Evolutionary conservation across 2,797 vertebrate species (phyloP).

Genomic region (Catamblyrhynchus diadema): DNA sequence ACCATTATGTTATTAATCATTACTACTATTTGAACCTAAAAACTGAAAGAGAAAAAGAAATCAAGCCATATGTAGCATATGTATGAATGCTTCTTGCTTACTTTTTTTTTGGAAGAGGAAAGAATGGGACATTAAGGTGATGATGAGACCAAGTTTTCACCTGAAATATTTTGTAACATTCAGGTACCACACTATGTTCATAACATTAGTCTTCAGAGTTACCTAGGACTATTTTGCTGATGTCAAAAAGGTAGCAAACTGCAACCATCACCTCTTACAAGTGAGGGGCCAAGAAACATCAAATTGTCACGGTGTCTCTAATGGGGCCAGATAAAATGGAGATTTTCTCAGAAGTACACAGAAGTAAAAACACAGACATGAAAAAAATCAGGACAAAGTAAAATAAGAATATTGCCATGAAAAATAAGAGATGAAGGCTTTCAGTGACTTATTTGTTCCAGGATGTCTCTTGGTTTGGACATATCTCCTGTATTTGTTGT

Average conservation of each 20-base stretch:
- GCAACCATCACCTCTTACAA: neutral
- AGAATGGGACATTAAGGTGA: neutral
- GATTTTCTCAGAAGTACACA: neutral
- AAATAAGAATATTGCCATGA: neutral
- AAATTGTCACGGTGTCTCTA: neutral
- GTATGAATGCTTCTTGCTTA: neutral
- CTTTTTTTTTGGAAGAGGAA: neutral
- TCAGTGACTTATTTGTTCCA: neutral
- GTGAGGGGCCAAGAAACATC: neutral
- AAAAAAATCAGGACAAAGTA: neutral
- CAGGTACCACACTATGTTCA: neutral
- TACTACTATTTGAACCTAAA: constrained; percentile 29
- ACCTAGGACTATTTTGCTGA: neutral
- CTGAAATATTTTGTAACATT: neutral
- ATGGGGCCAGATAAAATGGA: neutral
- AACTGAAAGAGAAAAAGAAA: constrained; percentile 17
- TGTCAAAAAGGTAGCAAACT: neutral
- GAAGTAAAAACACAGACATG: neutral
- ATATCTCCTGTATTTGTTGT: neutral
- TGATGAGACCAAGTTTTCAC: neutral
- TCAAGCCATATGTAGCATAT: neutral
- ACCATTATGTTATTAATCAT: constrained; percentile 38
- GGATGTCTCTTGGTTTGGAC: neutral
- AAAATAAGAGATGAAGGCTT: neutral
- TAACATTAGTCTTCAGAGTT: neutral